Base-by-base conservation (phyloP, 2,113 vertebrate species). In the Pseudorectes ferrugineus region DNA sequence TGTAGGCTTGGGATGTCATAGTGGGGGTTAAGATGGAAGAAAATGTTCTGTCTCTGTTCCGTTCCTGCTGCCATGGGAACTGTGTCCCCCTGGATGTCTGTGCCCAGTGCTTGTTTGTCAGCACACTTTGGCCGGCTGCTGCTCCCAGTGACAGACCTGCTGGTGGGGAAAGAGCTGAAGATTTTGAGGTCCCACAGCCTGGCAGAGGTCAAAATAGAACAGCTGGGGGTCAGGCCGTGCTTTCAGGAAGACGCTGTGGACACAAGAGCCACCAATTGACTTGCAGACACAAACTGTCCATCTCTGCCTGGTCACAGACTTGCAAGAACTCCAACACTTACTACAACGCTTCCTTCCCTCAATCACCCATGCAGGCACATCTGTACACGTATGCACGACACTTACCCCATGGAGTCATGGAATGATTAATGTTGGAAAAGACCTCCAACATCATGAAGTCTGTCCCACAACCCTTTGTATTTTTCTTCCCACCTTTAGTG, bases 291-390 rank as follows among this genome's bases (percentile, higher is more conserved):
- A 46, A 67, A 12, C 46, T 29, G 21, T 35, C n/a, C 12, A 7
- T 46, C n/a, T 62, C 42, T 52, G 35, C 55, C 70, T 58, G 2
- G 2, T 75, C 36, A 25, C 51, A 80, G 28, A 19, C 40, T 76
- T 73, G 48, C 2, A 11, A 49, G 38, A 74, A 13, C 58, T 78
- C 26, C 22, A 52, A 3, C 9, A 1, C 8, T 45, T 61, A 2
- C 0, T 49, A 1, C 42, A 54, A 24, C 59, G n/a, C 31, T n/a
- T 35, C 29, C 45, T 43, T 42, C 24, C 36, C 36, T 76, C 54
- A 20, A 0, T 66, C n/a, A 5, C n/a, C 17, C 0, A 0, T 40
- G n/a, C 42, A 9, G 25, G 31, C 62, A 42, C 5, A 0, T 13
- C 36, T 33, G 10, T 26, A 33, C 48, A 14, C 0, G 0, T 11